Percentiles rank a stretch among this genome's conserved stretches.
Evolutionary conservation across 2,113 vertebrate species (phyloP).

Genomic region (Campylomormyrus tamandua): DNA sequence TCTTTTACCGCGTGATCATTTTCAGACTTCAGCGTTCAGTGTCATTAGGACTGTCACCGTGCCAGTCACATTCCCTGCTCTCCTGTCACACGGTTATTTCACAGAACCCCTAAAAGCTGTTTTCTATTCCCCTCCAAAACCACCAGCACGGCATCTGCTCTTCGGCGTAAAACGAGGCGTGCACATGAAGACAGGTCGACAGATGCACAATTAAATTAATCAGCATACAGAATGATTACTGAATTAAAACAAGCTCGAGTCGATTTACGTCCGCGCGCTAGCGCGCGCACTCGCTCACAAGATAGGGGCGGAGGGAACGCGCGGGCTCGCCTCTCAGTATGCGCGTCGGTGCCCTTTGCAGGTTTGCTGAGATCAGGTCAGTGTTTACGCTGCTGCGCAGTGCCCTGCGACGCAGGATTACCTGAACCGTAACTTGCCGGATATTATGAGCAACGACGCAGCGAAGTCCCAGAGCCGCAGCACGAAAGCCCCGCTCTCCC

Average conservation of each 20-base stretch:
- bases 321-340: neutral
- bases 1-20: neutral
- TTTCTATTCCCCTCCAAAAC: neutral
- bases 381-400: constrained; percentile 7
- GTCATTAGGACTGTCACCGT: neutral
- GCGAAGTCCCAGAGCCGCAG: constrained; percentile 14
- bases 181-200: neutral
- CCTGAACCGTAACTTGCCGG: constrained; percentile 19
- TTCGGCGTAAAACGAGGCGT: neutral
- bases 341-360: neutral
- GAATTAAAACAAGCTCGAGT: neutral
- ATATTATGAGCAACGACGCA: constrained; percentile 18
- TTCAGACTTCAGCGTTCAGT: neutral
- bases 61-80: neutral
- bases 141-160: neutral
- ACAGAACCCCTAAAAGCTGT: neutral
- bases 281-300: neutral
- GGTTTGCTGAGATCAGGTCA: neutral
- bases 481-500: constrained; percentile 10
- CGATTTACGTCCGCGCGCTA: neutral
- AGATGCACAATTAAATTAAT: constrained; percentile 4
- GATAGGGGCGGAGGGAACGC: neutral
- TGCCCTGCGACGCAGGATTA: constrained; percentile 12
- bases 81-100: neutral
- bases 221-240: constrained; percentile 5